Conservation (phyloP, 2,888 invertebrate species). For the Sialis fuliginosa region DNA sequence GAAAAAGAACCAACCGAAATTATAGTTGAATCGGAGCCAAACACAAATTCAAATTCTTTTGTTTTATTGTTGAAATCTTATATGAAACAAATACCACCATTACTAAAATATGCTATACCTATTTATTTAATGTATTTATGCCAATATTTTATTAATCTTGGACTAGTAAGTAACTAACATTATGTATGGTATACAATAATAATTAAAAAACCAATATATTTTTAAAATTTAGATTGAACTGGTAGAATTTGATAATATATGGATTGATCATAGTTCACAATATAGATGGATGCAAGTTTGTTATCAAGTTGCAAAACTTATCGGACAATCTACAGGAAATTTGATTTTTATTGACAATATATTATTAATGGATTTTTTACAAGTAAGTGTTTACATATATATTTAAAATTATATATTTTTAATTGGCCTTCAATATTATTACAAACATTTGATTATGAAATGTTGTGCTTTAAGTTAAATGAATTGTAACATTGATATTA, state of each 20-base stretch:
- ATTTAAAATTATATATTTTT: no score
- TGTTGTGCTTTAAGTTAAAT: no score
- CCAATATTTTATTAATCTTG: slow-evolving; percentile 66
- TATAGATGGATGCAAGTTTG: slow-evolving; percentile 57
- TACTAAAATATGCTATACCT: slow-evolving; percentile 50
- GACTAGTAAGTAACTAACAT: slow-evolving; percentile 34
- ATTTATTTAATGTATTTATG: slow-evolving; percentile 49
- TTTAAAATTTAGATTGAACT: slow-evolving; percentile 27
- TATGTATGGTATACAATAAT: neutral
- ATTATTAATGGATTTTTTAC: slow-evolving; percentile 46
- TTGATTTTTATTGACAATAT: slow-evolving; percentile 35
- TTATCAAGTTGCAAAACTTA: slow-evolving; percentile 59
- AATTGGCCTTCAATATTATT: no score
- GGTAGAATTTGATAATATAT: slow-evolving; percentile 38
- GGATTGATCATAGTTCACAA: slow-evolving; percentile 35
- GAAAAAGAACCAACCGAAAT: no score
- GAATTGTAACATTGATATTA: no score
- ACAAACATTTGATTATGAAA: no score
- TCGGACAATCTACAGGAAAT: slow-evolving; percentile 56
- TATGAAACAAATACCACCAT: slow-evolving; percentile 19
- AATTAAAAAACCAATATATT: no score
- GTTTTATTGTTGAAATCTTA: no score
- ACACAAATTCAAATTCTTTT: no score
- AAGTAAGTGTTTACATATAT: slow-evolving; percentile 22
- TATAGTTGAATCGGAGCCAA: no score